Percentiles rank a stretch among this genome's conserved stretches.
Evolutionary conservation across 2,113 vertebrate genomes (phyloP).

Genomic region (Vombatus ursinus): DNA sequence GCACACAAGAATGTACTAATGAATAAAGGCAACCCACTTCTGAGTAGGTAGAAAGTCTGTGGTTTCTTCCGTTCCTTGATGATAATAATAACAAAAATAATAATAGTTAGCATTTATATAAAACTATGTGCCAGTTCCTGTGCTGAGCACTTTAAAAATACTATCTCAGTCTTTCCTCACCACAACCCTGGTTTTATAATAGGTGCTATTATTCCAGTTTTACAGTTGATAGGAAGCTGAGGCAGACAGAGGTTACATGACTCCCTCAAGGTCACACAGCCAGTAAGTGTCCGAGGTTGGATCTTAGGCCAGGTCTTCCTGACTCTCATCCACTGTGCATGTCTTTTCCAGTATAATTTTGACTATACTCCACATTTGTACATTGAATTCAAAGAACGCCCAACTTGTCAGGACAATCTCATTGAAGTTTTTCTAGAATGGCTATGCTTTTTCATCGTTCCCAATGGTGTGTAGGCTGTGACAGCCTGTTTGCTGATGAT

Average conservation of each 20-base stretch:
- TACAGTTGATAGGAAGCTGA: conserved; percentile 22
- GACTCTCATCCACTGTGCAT: neutral
- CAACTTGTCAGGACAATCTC: neutral
- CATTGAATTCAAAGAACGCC: neutral
- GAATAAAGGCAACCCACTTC: neutral
- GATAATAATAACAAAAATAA: neutral
- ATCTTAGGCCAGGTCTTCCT: neutral
- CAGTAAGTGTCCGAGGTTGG: neutral
- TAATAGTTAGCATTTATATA: neutral
- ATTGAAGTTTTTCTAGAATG: neutral
- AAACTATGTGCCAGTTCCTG: neutral
- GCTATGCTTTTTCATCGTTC: neutral
- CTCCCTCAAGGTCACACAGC: neutral
- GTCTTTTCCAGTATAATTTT: neutral
- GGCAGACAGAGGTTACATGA: neutral
- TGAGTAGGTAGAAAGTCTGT: neutral
- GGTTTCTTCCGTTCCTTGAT: neutral
- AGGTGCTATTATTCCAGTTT: conserved; percentile 1
- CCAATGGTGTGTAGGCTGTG: neutral
- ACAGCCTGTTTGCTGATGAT: neutral
- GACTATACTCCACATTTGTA: neutral
- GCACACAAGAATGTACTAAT: neutral
- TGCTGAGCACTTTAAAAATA: neutral
- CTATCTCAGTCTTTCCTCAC: neutral
- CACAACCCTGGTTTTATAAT: neutral